Evolutionary conservation across 2,113 vertebrate genomes (phyloP), one percentile per base, ranked within the genome.

Genomic region (Tamias sibiricus): DNA sequence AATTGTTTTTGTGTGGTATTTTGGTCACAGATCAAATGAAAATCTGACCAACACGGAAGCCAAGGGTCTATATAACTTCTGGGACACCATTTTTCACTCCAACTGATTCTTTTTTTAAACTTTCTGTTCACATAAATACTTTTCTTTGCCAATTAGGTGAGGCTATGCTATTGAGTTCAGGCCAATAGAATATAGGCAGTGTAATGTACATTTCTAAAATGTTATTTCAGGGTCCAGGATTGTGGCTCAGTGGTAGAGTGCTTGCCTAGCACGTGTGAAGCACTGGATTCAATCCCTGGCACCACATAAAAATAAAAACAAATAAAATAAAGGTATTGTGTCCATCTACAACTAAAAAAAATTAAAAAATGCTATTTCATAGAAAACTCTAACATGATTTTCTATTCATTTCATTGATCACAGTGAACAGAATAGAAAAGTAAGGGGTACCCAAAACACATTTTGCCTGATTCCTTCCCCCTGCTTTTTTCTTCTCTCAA

Each of bases 41-140:
- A 28, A 62, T 26, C 8, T 62, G 24, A 28, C 2, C 59, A 62
- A 62, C 59, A 62, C 59, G 28, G 59, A 62, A 80, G 19, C 3
- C 13, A 86, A 77, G 32, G 24, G 59, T 12, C 12, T 62, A 30
- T 76, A 49, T 91, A 22, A 44, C 79, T 82, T 64, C 40, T 76
- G 52, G n/a, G 82, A 90, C 74, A 82, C 57, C 40, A 12, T 59
- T 77, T 96, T 66, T 77, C 20, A 75, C n/a, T 37, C 69, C 40
- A 66, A 44, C n/a, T 6, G 32, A 3, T n/a, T n/a, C n/a, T 20
- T 74, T 77, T 69, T 22, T 28, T 75, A 76, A 12, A 22, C 32
- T 47, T 83, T 17, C 22, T 52, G 69, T 20, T 26, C 26, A 37
- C 37, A 32, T 57, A 47, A 80, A 26, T 66, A 24, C n/a, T 77